Base-by-base conservation (phyloP, 2,888 invertebrate species). In the Lathronympha strigana region DNA sequence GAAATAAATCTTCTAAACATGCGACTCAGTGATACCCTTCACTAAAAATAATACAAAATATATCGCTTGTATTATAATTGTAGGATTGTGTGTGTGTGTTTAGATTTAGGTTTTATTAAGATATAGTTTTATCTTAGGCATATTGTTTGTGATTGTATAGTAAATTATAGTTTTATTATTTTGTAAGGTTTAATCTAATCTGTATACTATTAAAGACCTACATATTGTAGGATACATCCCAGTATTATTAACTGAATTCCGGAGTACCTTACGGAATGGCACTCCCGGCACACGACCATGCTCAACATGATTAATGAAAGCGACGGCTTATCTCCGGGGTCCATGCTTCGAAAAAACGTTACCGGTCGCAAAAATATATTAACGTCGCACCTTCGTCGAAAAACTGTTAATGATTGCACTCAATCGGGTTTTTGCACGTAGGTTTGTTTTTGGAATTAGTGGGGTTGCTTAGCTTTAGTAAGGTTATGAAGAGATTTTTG, bases 341-440 rank as follows among this genome's bases (percentile, higher is more conserved):
- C 69, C 70, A 69, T 50, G 55, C 67, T 71, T 66, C 69, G 71
- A 72, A 76, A 81, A 82, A 79, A 75, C 74, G 80, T 78, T 75
- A 76, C 67, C 61, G 61, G 66, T 61, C 64, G 69, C 74, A 74
- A 77, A 78, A 79, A 80, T 75, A 74, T 75, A 75, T 76, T 77
- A 80, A 71, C 63, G 68, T 54, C 63, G n/a, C 53, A 60, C 63
- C 64, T 54, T 69, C 49, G 67, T 58, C 63, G 53, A 67, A 71
- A 63, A 63, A 67, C 68, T 70, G 68, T 61, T 66, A 66, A 60
- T 61, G 66, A 60, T 47, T 43, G 45, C 38, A 38, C 58, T 64
- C 45, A 21, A 60, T 54, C 38, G 54, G 49, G 36, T 60, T 60
- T 66, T 31, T 60, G 28, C 21, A 13, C 4, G 4, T 8, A 25